phyloP scores from a whole-genome alignment of 2,888 invertebrate genomes.

The Sinelater perroti region DNA sequence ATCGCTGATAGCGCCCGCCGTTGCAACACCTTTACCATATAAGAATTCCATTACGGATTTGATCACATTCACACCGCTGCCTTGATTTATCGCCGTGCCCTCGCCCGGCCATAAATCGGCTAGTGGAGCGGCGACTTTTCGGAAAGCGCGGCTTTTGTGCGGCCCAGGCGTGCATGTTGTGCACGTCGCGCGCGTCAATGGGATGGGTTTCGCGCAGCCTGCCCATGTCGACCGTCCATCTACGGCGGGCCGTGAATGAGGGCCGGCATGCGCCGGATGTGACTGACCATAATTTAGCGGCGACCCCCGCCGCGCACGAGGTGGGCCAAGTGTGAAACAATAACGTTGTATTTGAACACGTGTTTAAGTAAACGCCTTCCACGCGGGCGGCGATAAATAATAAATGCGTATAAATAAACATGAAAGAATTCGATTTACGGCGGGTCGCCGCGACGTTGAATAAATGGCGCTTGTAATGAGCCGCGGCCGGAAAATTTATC shows the following conservation, averaged over 20 bases:
- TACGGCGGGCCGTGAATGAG: constrained; percentile 26
- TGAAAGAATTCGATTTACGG: constrained; percentile 20
- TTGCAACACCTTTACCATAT: constrained; percentile 43
- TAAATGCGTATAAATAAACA: constrained; percentile 15
- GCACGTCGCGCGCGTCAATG: no score
- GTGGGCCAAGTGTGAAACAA: constrained; percentile 55
- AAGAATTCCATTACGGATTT: constrained; percentile 42
- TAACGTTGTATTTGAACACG: constrained; percentile 57
- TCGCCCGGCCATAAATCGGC: constrained; percentile 27
- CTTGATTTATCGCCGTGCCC: constrained; percentile 42
- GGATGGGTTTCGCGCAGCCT: constrained; percentile 11
- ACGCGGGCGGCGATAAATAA: constrained; percentile 13
- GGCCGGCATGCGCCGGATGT: constrained; percentile 46
- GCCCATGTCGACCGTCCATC: constrained; percentile 17
- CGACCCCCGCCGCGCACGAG: constrained; percentile 46
- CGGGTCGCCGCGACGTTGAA: constrained; percentile 15
- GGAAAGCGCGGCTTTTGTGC: no score
- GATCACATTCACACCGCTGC: constrained; percentile 42
- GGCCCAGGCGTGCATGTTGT: no score
- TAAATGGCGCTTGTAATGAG: constrained; percentile 30
- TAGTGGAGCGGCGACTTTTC: constrained; percentile 23
- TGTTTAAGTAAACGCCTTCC: constrained; percentile 47
- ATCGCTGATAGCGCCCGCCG: constrained; percentile 54
- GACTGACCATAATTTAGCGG: constrained; percentile 50
- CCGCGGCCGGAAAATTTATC: constrained; percentile 26